Evolutionary conservation across 1,140 invertebrate genomes (phyloP).

Genomic region (Mesaphorura yosii): DNA sequence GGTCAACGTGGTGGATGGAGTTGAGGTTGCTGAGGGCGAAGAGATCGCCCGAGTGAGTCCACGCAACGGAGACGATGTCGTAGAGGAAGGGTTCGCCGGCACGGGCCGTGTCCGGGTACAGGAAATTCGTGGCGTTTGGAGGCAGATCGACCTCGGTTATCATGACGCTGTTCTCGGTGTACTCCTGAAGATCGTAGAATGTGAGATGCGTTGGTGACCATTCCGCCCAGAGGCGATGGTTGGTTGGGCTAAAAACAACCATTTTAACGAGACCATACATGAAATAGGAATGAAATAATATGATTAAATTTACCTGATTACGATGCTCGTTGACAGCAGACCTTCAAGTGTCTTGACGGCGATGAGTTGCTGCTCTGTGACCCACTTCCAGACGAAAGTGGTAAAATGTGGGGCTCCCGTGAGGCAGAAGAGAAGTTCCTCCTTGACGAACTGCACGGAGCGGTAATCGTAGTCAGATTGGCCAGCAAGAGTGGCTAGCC

Average conservation of each 20-base stretch:
- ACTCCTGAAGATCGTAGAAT: conserved; percentile 23
- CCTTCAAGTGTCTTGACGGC: conserved; percentile 6
- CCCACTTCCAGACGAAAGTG: conserved; percentile 18
- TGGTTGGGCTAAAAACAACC: conserved; percentile 10
- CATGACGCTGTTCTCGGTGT: conserved; percentile 21
- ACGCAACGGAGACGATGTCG: conserved; percentile 20
- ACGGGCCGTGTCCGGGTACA: neutral
- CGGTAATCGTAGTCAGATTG: too few relatives aligned
- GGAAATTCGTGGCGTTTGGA: neutral
- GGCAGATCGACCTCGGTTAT: conserved; percentile 20
- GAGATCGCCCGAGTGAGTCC: conserved; percentile 9
- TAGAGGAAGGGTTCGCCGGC: neutral
- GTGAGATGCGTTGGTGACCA: conserved; percentile 14
- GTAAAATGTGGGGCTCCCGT: conserved; percentile 19
- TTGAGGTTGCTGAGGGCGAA: conserved; percentile 15
- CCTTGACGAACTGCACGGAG: conserved; percentile 17
- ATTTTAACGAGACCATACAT: too few relatives aligned
- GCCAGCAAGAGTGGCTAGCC: too few relatives aligned
- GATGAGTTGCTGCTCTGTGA: conserved; percentile 4
- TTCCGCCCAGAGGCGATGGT: conserved; percentile 22
- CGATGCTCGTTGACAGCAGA: neutral
- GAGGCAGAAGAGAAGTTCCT: conserved; percentile 16
- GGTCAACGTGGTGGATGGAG: too few relatives aligned
- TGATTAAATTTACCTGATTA: conserved; percentile 6
- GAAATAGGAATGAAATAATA: too few relatives aligned